Conservation (phyloP, 2,113 vertebrate species). For the Rattus norvegicus region GRCr8 NC_086024.1:126821501-126822000, state of each 20-base stretch:
- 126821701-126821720: background rate
- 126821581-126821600: slow-evolving; percentile 59
- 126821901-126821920: background rate
- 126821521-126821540: slow-evolving; percentile 94
- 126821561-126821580: slow-evolving; percentile 84
- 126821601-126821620: background rate
- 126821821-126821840: slow-evolving; percentile 4
- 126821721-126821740: slow-evolving; percentile 33
- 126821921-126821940: background rate
- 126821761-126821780: background rate
- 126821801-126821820: background rate
- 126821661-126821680: background rate
- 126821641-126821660: background rate
- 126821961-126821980: background rate
- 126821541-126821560: slow-evolving; percentile 97
- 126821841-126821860: background rate
- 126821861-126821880: background rate
- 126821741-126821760: slow-evolving; percentile 46
- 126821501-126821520: slow-evolving; percentile 93
- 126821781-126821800: background rate
- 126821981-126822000: background rate
- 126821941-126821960: background rate
- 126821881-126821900: slow-evolving; percentile 28
- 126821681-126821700: background rate
- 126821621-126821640: background rate